Evolutionary conservation across 2,888 invertebrate genomes (phyloP), one percentile per base, ranked within the genome.

Genomic region (Gymnocheta viridis): DNA sequence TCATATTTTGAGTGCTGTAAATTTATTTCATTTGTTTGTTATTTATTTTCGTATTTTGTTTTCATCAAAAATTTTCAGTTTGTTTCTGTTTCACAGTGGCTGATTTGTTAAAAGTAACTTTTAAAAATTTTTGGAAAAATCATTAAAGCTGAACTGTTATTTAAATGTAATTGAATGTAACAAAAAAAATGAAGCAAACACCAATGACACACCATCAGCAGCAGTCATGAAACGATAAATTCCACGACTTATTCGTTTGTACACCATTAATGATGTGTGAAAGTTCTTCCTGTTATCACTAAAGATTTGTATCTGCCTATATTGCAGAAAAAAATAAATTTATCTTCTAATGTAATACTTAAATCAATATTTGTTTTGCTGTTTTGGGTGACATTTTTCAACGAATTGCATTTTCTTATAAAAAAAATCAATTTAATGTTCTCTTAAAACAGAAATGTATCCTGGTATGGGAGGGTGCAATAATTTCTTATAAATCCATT

Each of bases 121-220:
- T 70, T 58, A 9, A 24, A 54, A n/a, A n/a, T 64, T 64, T 44
- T 41, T 66, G 60, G 41, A 69, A 82, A 78, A 78, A 73, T 80
- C 82, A 83, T 80, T 80, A 70, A 74, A 76, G 66, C 73, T 76
- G 69, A 70, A 79, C 78, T 74, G 49, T 79, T 74, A 56, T 78
- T 78, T 64, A 74, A 73, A 73, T 74, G 41, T 72, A 64, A 77
- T 41, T 66, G 47, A 49, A 49, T 38, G 54, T 6, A 22, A 12
- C 17, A 51, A 19, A 47, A 69, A 12, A 49, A 19, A 54, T 24
- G 22, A 38, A 41, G 22, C 17, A 62, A n/a, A 64, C 24, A 41
- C 41, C 38, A 54, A 22, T 29, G 41, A 17, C 22, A 64, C 7
- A n/a, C n/a, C n/a, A n/a, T n/a, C 19, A 49, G 6, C 22, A 41